These are phyloP conservation scores for Vimba vimba DNA, from an alignment of 2,113 vertebrate species.

Conservation along the genomic window DNA sequence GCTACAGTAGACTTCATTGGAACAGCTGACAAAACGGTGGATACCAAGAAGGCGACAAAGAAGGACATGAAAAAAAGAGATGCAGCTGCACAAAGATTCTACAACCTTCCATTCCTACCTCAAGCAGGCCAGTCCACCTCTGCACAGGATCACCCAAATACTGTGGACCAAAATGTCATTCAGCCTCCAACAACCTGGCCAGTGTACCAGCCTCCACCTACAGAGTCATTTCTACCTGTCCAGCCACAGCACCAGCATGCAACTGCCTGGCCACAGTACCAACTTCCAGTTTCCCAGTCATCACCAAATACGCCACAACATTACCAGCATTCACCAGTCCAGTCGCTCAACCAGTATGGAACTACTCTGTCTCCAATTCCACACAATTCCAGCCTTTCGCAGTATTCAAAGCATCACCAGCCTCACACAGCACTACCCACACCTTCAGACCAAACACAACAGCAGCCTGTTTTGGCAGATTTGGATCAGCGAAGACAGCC, in stretches of 20 bases:
- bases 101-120: constrained; percentile 36
- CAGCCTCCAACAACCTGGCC: constrained; percentile 32
- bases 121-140: constrained; percentile 40
- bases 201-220: constrained; percentile 32
- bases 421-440: constrained; percentile 9
- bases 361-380: constrained; percentile 22
- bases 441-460: constrained; percentile 13
- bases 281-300: constrained; percentile 28
- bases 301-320: constrained; percentile 13
- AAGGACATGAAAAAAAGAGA: constrained; percentile 16
- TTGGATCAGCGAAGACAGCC: constrained; percentile 7
- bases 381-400: constrained; percentile 24
- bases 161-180: constrained; percentile 28
- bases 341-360: constrained; percentile 12
- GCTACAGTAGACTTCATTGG: constrained; percentile 38
- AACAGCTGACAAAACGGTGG: constrained; percentile 11
- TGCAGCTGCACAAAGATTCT: constrained; percentile 48
- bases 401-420: constrained; percentile 27
- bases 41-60: constrained; percentile 13
- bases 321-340: constrained; percentile 23
- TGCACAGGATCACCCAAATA: constrained; percentile 32
- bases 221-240: constrained; percentile 32
- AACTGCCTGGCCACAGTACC: constrained; percentile 31
- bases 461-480: constrained; percentile 20
- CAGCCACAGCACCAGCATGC: constrained; percentile 23